These are phyloP conservation scores for Pipistrellus pygmaeus DNA, from an alignment of 2,797 vertebrate species.

Conservation along the genomic window DNA sequence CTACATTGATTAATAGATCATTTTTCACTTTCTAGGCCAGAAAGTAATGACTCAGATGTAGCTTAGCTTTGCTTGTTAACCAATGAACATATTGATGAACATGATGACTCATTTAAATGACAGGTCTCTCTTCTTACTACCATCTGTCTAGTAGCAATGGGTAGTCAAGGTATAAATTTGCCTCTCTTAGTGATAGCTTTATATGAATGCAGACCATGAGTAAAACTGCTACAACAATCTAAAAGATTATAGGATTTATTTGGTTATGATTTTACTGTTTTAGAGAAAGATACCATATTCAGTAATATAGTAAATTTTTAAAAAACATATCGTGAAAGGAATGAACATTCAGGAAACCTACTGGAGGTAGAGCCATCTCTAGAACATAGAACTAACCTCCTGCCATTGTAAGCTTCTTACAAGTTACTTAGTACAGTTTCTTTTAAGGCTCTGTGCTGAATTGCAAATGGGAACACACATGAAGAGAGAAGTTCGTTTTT, in stretches of 20 bases:
- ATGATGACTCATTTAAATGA: conserved; percentile 75
- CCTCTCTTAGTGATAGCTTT: neutral
- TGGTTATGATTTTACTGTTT: neutral
- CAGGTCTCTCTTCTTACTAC: conserved; percentile 23
- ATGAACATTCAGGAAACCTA: neutral
- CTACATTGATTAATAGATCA: conserved; percentile 48
- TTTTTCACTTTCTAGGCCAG: conserved; percentile 60
- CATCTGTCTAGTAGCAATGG: conserved; percentile 33
- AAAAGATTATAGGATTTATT: neutral
- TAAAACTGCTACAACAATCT: neutral
- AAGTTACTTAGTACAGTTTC: neutral
- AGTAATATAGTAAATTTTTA: neutral
- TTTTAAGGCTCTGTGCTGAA: neutral
- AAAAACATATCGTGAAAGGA: neutral
- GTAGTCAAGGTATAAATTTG: neutral
- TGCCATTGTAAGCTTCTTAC: neutral
- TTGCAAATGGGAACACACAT: neutral
- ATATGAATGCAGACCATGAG: neutral
- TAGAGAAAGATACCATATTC: conserved; percentile 13
- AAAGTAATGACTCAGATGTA: conserved; percentile 61
- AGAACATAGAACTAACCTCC: neutral
- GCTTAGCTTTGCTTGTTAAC: conserved; percentile 71
- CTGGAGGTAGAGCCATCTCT: neutral
- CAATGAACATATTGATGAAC: conserved; percentile 71
- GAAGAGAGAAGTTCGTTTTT: neutral